phyloP scores from a whole-genome alignment of 1,140 invertebrate species.

The Piezodorus guildinii region DNA sequence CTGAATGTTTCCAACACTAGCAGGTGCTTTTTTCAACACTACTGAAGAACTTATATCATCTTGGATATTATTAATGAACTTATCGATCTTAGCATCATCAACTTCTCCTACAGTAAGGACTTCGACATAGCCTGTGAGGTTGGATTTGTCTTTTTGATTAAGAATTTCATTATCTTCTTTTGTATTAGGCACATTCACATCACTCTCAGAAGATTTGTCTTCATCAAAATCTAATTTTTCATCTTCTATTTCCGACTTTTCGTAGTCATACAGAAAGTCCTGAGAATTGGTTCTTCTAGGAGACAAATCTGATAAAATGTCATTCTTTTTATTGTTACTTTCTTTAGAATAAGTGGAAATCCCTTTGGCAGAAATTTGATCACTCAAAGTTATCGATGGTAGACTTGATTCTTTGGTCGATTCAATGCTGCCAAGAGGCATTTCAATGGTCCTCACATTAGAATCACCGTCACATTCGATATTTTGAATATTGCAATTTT shows the following conservation, averaged over 20 bases:
- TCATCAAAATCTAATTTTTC: conserved; percentile 13
- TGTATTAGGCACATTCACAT: background rate
- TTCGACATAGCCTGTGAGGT: background rate
- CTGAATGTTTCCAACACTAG: background rate
- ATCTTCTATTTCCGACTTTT: conserved; percentile 3
- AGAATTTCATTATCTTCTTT: conserved; percentile 6
- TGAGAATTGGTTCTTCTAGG: background rate
- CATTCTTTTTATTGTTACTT: no score
- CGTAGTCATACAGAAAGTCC: background rate
- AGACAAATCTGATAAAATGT: no score
- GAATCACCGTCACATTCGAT: no score
- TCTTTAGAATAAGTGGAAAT: no score
- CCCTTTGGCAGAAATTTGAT: no score
- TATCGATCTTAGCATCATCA: background rate
- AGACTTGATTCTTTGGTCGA: no score
- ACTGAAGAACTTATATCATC: no score
- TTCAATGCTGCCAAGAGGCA: no score
- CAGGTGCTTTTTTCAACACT: background rate
- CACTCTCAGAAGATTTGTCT: conserved; percentile 4
- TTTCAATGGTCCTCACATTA: no score
- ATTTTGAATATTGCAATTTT: no score
- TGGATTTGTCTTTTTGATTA: conserved; percentile 13
- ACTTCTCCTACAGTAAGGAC: background rate
- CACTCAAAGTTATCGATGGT: no score
- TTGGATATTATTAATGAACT: no score